Evolutionary conservation across 1,140 invertebrate genomes (phyloP).

Genomic region (Caenorhabditis tropicalis): DNA sequence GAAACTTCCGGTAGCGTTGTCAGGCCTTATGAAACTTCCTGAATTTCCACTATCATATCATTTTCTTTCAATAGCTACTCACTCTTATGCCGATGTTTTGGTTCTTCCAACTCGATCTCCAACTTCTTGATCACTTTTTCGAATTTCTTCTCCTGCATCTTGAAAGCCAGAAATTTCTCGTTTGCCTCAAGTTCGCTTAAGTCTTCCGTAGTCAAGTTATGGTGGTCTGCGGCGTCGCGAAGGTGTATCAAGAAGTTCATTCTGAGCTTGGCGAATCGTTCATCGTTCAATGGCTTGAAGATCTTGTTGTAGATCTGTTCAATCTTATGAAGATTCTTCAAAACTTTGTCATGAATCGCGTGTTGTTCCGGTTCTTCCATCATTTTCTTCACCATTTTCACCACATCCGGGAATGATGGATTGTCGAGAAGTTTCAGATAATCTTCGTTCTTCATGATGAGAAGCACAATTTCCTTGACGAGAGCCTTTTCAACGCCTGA

Average conservation of each 20-base stretch:
- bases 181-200: background rate
- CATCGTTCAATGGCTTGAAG: background rate
- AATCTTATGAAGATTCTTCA: background rate
- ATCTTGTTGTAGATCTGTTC: background rate
- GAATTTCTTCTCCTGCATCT: background rate
- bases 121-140: background rate
- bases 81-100: too few species aligned
- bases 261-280: background rate
- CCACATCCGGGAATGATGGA: background rate
- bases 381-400: background rate
- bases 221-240: background rate
- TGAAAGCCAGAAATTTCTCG: background rate
- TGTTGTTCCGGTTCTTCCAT: background rate
- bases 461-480: background rate
- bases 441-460: conserved; percentile 3
- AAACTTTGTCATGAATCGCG: background rate
- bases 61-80: too few species aligned
- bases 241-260: background rate
- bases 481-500: background rate
- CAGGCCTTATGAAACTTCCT: too few species aligned
- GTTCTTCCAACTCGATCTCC: background rate
- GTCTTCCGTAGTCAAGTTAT: background rate
- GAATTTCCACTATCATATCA: too few species aligned
- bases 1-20: too few species aligned
- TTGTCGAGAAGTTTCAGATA: background rate